phyloP scores from a whole-genome alignment of 2,888 invertebrate genomes.

The Xanthorhoe designata region DNA sequence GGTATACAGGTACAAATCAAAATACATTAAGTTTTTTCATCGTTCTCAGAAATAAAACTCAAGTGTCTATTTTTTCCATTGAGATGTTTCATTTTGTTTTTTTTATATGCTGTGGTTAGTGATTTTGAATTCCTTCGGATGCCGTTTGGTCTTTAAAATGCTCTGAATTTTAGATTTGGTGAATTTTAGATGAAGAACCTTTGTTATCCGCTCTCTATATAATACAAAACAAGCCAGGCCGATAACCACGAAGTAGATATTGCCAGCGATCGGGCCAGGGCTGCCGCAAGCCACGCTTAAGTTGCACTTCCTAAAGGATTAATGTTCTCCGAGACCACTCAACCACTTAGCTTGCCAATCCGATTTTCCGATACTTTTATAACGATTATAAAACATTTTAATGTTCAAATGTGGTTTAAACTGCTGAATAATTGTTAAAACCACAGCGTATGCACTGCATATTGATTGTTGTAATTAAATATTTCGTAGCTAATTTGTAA shows the following conservation, averaged over 20 bases:
- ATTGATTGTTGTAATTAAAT: background rate
- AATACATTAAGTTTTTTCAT: no score
- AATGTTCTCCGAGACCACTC: conserved; percentile 15
- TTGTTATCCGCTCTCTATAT: background rate
- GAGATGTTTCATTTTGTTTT: no score
- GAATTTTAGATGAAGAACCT: background rate
- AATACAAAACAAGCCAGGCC: conserved; percentile 2
- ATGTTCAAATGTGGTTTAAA: no score
- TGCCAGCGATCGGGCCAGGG: conserved; percentile 9
- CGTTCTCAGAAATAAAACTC: no score
- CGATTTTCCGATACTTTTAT: background rate
- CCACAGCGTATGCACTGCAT: background rate
- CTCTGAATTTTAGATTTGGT: background rate
- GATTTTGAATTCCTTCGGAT: no score
- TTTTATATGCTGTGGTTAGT: no score
- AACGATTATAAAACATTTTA: background rate
- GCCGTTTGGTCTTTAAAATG: background rate
- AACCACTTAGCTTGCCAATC: conserved; percentile 10
- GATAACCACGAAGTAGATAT: conserved; percentile 8
- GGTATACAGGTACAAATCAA: no score
- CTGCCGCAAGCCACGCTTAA: conserved; percentile 18
- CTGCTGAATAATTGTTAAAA: background rate
- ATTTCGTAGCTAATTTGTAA: no score
- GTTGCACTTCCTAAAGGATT: conserved; percentile 12
- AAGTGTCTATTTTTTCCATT: no score